Evolutionary conservation across 2,888 invertebrate genomes (phyloP).

Genomic region (Empis stercorea): DNA sequence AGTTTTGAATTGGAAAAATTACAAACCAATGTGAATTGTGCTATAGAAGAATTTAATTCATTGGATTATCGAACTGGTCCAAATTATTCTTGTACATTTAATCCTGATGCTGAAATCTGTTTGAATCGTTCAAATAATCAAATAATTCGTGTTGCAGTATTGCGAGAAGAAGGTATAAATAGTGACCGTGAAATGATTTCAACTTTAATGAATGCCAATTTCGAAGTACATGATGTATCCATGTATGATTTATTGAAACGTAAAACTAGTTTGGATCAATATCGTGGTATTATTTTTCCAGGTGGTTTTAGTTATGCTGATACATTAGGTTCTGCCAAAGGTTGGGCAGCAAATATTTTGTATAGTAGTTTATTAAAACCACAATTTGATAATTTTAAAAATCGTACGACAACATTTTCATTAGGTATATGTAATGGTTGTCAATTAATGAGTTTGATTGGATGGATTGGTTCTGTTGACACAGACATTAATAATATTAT

Average conservation of each 20-base stretch:
- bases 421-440: conserved; percentile 98
- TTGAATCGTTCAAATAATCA: conserved; percentile 27
- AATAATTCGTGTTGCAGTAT: conserved; percentile 67
- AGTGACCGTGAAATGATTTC: conserved; percentile 98
- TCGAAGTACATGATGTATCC: conserved; percentile 86
- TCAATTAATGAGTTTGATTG: conserved; percentile 86
- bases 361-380: conserved; percentile 62
- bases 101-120: conserved; percentile 44
- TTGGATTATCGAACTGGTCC: conserved; percentile 57
- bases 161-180: conserved; percentile 89
- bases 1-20: conserved; percentile 77
- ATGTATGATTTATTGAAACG: conserved; percentile 78
- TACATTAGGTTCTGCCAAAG: conserved; percentile 93
- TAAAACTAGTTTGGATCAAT: conserved; percentile 58
- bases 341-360: conserved; percentile 88
- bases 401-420: conserved; percentile 75
- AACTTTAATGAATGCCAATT: conserved; percentile 71
- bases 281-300: conserved; percentile 85
- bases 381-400: conserved; percentile 67
- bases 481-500: conserved; percentile 8
- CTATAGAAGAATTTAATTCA: conserved; percentile 61
- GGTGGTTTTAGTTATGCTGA: conserved; percentile 98
- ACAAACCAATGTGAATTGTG: conserved; percentile 71
- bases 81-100: conserved; percentile 56
- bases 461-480: conserved; percentile 72